Conservation (phyloP, 2,113 vertebrate genomes). For the Dendrocopos noguchii region DNA sequence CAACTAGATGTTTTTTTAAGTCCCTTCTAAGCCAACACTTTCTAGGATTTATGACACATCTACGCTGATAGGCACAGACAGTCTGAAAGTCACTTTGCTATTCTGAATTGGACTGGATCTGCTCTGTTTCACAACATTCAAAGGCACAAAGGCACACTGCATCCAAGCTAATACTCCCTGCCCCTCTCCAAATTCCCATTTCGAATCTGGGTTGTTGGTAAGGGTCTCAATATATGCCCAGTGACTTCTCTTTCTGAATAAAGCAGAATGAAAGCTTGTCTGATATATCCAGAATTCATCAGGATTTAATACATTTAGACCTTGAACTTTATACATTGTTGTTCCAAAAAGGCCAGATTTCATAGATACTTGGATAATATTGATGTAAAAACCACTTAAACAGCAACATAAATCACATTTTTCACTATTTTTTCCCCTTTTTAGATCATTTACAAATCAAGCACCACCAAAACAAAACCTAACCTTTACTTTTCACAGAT, state of each 20-base stretch:
- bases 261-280: not conserved
- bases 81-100: not conserved
- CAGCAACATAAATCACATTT: not conserved
- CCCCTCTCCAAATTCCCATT: not conserved
- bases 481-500: not conserved
- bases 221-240: not conserved
- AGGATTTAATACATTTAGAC: not conserved
- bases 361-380: not conserved
- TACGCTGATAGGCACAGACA: fast-evolving
- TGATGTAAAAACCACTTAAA: not conserved
- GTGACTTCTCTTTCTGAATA: not conserved
- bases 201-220: not conserved
- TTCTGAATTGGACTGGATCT: not conserved
- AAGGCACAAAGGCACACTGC: fast-evolving
- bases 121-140: not conserved
- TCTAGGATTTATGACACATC: not conserved
- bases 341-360: not conserved
- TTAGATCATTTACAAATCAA: not conserved
- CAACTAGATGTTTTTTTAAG: no score
- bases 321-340: not conserved
- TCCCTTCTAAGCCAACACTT: no score
- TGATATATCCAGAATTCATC: not conserved
- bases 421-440: not conserved
- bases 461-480: not conserved
- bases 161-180: not conserved